Evolutionary conservation across 2,797 vertebrate species (phyloP).

Genomic region (Enteromius unitaeniatus): DNA sequence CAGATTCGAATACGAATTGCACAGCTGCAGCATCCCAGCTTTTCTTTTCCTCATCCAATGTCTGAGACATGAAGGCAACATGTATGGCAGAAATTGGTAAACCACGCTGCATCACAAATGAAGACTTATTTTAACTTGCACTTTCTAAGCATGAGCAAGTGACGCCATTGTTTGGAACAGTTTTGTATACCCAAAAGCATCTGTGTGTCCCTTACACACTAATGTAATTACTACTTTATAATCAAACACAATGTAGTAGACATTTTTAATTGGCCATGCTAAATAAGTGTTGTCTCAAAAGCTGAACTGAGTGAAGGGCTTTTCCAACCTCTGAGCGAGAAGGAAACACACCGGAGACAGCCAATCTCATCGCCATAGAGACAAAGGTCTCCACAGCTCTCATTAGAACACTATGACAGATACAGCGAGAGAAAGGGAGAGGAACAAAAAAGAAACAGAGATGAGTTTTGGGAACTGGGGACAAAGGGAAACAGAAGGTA

Average conservation of each 20-base stretch:
- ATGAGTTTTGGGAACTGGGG: conserved; percentile 16
- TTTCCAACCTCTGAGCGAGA: conserved; percentile 52
- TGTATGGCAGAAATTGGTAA: neutral
- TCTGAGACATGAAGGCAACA: conserved; percentile 4
- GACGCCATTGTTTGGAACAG: neutral
- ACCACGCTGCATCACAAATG: conserved; percentile 11
- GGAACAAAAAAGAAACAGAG: conserved; percentile 34
- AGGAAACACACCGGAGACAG: conserved; percentile 64
- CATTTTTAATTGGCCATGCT: neutral
- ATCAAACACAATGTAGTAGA: neutral
- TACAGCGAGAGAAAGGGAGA: conserved; percentile 52
- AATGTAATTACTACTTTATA: neutral
- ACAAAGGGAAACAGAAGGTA: conserved; percentile 25
- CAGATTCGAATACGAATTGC: neutral
- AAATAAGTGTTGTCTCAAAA: conserved; percentile 26
- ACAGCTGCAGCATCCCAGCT: neutral
- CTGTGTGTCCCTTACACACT: neutral
- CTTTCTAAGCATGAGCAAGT: neutral
- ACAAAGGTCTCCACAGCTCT: conserved; percentile 78
- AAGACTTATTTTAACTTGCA: neutral
- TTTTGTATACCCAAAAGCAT: conserved; percentile 3
- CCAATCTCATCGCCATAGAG: conserved; percentile 84
- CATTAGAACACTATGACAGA: conserved; percentile 66
- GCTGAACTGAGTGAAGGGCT: conserved; percentile 49
- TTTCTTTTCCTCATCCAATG: neutral